Evolutionary conservation across 1,140 invertebrate genomes (phyloP), one percentile per base, ranked within the genome.

Genomic region (Lethrus apterus): DNA sequence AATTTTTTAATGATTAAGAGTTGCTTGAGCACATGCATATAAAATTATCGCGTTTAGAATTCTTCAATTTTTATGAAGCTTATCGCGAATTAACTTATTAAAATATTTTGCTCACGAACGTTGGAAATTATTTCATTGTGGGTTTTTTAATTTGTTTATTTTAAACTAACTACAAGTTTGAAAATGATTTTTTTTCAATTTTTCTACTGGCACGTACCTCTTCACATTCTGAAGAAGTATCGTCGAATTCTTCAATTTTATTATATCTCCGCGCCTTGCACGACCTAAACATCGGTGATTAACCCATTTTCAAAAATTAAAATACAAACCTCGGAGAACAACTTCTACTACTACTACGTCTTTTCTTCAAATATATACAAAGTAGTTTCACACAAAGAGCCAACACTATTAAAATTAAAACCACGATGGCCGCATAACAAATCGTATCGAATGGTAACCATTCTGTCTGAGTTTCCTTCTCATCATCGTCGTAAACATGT

Each of bases 401-500:
- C 17, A 55, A 1, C n/a, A 46, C 51, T 18, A 52, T 46, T n/a
- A 58, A 30, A 2, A 47, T 15, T 14, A 62, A 33, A 26, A 31
- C 44, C 2, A 54, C 13, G 15, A 52, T 43, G 9, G 57, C 11
- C 7, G 48, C 40, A 24, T 50, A 57, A 18, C 57, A 50, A 24
- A 64, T 47, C 9, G 54, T 58, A 50, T 64, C 62, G 10, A 60
- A 38, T 4, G 51, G 41, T 46, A 40, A 42, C 50, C 56, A 64
- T 44, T 51, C 52, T 1, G 43, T 52, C 2, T 5, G 8, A 35
- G 18, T 24, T 15, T 14, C 17, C n/a, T 7, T 34, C 15, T 1
- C 4, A 11, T 3, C 33, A 10, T 23, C n/a, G n/a, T 43, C 32
- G 4, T 9, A 10, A 4, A 30, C 24, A 26, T 26, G 35, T 17